Percentiles rank a stretch among this genome's conserved stretches.
Evolutionary conservation across 1,140 invertebrate species (phyloP).

Genomic region (Arion vulgaris): DNA sequence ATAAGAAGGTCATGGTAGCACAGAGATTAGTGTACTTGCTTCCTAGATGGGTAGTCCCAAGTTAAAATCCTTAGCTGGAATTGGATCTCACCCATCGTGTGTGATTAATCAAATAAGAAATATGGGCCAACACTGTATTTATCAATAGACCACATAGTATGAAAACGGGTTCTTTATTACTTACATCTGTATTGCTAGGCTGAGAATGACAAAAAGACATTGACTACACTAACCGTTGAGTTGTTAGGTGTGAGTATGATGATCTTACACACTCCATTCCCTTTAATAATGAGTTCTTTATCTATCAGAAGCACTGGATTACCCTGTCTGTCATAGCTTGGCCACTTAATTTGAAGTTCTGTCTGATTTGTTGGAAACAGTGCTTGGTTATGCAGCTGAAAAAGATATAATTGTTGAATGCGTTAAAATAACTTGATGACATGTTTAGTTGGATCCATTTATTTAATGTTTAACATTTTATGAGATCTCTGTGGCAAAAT

Average conservation of each 20-base stretch:
- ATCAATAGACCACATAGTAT: too few species aligned
- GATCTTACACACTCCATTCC: slow-evolving; percentile 50
- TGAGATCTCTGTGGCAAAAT: too few species aligned
- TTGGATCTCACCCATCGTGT: too few species aligned
- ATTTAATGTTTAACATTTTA: too few species aligned
- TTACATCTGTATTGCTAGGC: not conserved
- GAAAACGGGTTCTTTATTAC: too few species aligned
- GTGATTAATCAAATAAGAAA: too few species aligned
- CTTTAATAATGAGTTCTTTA: slow-evolving; percentile 40
- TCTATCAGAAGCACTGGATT: slow-evolving; percentile 49
- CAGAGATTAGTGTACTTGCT: too few species aligned
- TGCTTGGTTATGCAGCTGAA: slow-evolving; percentile 57
- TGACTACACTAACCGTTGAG: slow-evolving; percentile 45
- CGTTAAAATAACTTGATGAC: not conserved
- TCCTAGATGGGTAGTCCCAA: too few species aligned
- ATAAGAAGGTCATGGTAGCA: too few species aligned
- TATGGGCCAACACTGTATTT: too few species aligned
- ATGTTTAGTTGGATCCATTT: too few species aligned
- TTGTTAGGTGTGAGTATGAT: slow-evolving; percentile 53
- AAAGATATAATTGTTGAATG: not conserved
- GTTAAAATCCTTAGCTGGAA: too few species aligned
- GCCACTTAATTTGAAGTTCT: slow-evolving; percentile 58
- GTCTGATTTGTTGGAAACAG: slow-evolving; percentile 50
- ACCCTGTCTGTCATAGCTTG: slow-evolving; percentile 54
- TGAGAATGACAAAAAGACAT: not conserved